These are phyloP conservation scores for Coelinius sp. DNA, from an alignment of 2,888 invertebrate species.

Conservation along the genomic window DNA sequence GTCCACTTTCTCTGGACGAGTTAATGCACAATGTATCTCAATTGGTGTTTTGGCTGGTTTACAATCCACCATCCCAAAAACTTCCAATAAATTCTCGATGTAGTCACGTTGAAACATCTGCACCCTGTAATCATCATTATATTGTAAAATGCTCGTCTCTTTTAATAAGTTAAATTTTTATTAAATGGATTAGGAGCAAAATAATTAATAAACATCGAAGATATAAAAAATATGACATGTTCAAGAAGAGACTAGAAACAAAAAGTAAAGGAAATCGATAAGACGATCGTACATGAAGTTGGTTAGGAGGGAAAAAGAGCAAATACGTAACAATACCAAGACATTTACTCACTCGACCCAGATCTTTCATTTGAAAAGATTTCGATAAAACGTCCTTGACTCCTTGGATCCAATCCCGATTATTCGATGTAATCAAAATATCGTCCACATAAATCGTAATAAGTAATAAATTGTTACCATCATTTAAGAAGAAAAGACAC, in stretches of 20 bases:
- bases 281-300: too few species aligned
- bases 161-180: too few species aligned
- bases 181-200: too few species aligned
- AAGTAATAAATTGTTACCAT: conserved; percentile 14
- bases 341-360: conserved; percentile 10
- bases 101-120: conserved; percentile 34
- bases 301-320: too few species aligned
- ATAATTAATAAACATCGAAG: too few species aligned
- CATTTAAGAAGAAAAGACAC: conserved; percentile 31
- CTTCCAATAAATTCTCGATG: conserved; percentile 28
- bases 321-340: too few species aligned
- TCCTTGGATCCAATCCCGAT: background rate
- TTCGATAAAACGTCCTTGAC: background rate
- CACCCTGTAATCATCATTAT: conserved; percentile 7
- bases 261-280: too few species aligned
- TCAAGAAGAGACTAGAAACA: too few species aligned
- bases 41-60: conserved; percentile 42
- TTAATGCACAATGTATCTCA: conserved; percentile 15
- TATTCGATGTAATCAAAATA: conserved; percentile 10
- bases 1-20: background rate
- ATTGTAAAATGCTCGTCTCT: conserved; percentile 2
- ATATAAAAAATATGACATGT: too few species aligned
- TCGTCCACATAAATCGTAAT: conserved; percentile 42
- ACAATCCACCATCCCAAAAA: conserved; percentile 38
- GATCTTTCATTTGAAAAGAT: conserved; percentile 25